Evolutionary conservation across 2,888 invertebrate species (phyloP), one percentile per base, ranked within the genome.

Genomic region (Venusia cambrica): DNA sequence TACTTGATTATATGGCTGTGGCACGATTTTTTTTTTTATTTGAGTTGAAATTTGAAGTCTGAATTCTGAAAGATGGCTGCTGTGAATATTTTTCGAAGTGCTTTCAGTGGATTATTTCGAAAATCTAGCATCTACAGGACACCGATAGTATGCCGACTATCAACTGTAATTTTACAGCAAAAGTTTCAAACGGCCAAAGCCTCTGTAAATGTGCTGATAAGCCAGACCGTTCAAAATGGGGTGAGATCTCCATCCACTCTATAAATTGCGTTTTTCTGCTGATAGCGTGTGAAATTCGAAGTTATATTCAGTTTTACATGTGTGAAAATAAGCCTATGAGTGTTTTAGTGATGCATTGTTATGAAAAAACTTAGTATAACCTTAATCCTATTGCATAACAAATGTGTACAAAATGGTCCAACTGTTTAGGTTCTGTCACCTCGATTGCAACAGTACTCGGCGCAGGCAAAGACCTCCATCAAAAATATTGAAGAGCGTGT

Each of bases 401-500:
- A 75, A 33, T 74, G 66, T 78, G 71, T 81, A 80, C 63, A 74
- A 60, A 59, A 51, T 65, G 50, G 59, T 69, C 49, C 62, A 69
- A 73, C 51, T 84, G 79, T 87, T 78, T 83, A 87, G 87, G 87
- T 85, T 46, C 61, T 54, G 51, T 62, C 51, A 48, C 70, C 64
- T 48, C 69, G 65, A 60, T 57, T 49, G 57, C 72, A 64, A 63
- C 58, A 70, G 50, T 73, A 71, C 62, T 64, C 72, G 25, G 61
- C 66, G 45, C 78, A 80, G 58, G 50, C 74, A 43, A 91, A 90
- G 71, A 88, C 85, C 50, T 87, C 91, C 20, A 73, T 88, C 63
- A 87, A 91, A 65, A 90, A 93, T 69, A 92, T 97, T 59, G 88
- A 91, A 75, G 90, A 93, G 42, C 92, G 97, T 66, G 96, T 97